These are phyloP conservation scores for Cataglyphis altisquamis DNA, from an alignment of 2,888 invertebrate species.

Conservation along the genomic window DNA sequence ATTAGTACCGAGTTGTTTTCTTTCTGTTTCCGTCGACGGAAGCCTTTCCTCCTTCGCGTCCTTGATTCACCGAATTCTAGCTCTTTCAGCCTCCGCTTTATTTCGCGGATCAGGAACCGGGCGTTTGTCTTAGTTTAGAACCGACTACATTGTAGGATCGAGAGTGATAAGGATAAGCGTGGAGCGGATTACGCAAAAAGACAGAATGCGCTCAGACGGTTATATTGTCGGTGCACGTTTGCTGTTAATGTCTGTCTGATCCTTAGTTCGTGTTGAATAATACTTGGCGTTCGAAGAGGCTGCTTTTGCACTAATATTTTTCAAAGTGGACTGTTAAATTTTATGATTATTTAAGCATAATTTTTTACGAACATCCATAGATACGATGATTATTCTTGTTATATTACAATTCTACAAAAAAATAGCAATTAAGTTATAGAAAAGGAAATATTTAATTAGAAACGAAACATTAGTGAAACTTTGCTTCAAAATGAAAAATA, in stretches of 20 bases:
- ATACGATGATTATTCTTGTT: background rate
- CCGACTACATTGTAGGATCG: background rate
- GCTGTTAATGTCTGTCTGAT: background rate
- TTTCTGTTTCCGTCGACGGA: conserved; percentile 22
- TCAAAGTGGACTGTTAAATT: background rate
- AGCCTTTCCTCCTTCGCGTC: background rate
- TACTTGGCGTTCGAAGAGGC: background rate
- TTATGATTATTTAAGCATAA: background rate
- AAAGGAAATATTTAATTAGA: background rate
- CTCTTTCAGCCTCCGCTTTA: background rate
- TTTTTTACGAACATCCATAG: background rate
- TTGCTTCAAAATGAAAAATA: background rate
- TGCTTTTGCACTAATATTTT: background rate
- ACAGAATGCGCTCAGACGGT: conserved; percentile 22
- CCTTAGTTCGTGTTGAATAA: background rate
- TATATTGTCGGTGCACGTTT: background rate
- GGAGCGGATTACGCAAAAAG: conserved; percentile 17
- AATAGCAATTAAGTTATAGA: background rate
- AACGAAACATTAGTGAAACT: background rate
- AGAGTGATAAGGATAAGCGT: conserved; percentile 37
- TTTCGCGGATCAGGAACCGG: conserved; percentile 16
- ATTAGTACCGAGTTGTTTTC: conserved; percentile 12
- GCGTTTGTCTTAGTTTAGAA: conserved; percentile 39
- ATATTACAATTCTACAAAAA: background rate
- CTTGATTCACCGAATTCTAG: conserved; percentile 22